Conservation (phyloP, 2,888 invertebrate species). For the Clepsis dumicolana region DNA sequence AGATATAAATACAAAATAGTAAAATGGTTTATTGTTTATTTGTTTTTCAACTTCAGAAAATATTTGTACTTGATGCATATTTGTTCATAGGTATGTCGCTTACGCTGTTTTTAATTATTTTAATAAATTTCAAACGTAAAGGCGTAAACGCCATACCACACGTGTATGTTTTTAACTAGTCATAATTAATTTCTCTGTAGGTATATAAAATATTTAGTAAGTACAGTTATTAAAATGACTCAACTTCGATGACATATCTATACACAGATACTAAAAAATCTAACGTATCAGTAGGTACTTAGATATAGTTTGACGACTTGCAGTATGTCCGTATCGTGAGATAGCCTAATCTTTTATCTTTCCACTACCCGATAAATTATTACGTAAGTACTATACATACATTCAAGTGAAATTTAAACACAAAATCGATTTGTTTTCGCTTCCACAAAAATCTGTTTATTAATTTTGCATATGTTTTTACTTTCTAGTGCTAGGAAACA, state of each 20-base stretch:
- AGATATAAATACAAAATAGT: too few relatives aligned
- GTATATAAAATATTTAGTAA: neutral
- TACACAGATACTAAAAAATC: neutral
- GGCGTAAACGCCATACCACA: neutral
- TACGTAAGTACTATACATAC: neutral
- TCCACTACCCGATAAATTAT: neutral
- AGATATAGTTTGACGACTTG: constrained; percentile 6
- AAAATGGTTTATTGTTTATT: too few relatives aligned
- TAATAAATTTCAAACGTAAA: neutral
- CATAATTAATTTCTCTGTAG: neutral
- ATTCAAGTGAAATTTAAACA: neutral
- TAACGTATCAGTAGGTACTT: constrained; percentile 6
- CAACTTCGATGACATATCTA: constrained; percentile 1
- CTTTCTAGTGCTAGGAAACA: too few relatives aligned
- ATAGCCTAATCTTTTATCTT: constrained; percentile 1
- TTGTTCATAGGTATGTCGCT: neutral
- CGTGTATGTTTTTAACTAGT: neutral
- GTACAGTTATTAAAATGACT: neutral
- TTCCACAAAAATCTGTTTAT: neutral
- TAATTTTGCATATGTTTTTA: neutral
- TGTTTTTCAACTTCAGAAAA: too few relatives aligned
- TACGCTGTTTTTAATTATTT: too few relatives aligned
- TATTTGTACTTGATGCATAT: too few relatives aligned
- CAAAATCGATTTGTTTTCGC: neutral
- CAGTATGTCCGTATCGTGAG: neutral